Conservation (phyloP, 2,888 invertebrate species). For the Diarsia dahlii region DNA sequence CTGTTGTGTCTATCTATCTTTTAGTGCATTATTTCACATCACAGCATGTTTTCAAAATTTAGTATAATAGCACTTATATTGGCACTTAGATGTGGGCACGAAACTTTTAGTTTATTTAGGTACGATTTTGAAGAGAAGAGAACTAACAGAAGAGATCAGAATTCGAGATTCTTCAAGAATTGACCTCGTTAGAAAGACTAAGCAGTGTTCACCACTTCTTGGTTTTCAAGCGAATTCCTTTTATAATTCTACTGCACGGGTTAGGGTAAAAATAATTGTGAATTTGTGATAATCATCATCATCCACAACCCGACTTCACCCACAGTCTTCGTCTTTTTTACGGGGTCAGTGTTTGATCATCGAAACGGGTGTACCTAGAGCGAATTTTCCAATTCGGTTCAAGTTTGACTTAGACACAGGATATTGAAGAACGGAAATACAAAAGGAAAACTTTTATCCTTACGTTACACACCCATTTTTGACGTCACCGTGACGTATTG, state of each 20-base stretch:
- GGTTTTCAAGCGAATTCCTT: no score
- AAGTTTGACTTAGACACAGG: background rate
- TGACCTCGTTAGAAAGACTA: background rate
- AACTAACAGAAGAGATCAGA: background rate
- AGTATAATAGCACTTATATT: background rate
- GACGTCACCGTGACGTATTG: background rate
- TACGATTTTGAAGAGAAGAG: background rate
- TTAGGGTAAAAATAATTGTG: no score
- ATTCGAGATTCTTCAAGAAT: background rate
- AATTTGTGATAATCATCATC: no score
- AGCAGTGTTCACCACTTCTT: background rate
- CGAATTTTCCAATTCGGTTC: constrained; percentile 1
- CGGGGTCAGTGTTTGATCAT: background rate
- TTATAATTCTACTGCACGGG: no score
- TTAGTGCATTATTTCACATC: background rate
- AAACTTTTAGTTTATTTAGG: background rate
- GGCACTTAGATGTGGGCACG: background rate
- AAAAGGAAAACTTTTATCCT: background rate
- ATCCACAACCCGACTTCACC: no score
- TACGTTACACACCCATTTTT: background rate
- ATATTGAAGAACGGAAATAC: background rate
- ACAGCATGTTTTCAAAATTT: background rate
- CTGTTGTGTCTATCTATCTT: background rate
- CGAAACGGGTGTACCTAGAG: background rate
- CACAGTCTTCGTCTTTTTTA: background rate